A percentile compares a stretch with the other conserved stretches of the same genome.
Conservation (phyloP, 92 coral and sea anemone species). For the Epizoanthus illoricatus region DNA sequence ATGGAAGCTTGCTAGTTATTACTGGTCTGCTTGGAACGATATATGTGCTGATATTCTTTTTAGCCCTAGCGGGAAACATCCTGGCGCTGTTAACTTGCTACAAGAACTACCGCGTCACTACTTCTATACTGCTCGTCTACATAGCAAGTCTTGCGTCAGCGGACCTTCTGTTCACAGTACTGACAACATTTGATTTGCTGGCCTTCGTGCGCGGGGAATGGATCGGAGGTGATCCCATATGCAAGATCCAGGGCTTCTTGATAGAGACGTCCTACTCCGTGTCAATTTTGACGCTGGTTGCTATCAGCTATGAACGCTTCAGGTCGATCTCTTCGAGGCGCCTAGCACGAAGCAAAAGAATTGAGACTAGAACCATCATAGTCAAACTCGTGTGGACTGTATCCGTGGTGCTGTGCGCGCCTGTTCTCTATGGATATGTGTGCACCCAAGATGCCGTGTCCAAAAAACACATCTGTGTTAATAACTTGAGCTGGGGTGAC, state of each 20-base stretch:
- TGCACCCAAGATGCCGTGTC: constrained; percentile 32
- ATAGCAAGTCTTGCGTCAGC: constrained; percentile 83
- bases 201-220: constrained; percentile 65
- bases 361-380: constrained; percentile 70
- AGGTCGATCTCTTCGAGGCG: constrained; percentile 73
- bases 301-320: constrained; percentile 79
- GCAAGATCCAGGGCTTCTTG: constrained; percentile 79
- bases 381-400: constrained; percentile 71
- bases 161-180: constrained; percentile 69
- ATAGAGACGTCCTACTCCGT: constrained; percentile 80
- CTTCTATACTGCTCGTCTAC: constrained; percentile 78
- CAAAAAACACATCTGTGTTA: constrained; percentile 58
- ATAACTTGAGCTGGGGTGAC: constrained; percentile 75
- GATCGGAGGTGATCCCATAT: constrained; percentile 74
- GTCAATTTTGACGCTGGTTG: constrained; percentile 79
- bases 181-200: constrained; percentile 64
- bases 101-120: constrained; percentile 71
- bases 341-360: constrained; percentile 64
- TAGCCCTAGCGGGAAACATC: constrained; percentile 32
- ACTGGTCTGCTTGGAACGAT: constrained; percentile 22
- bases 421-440: constrained; percentile 76
- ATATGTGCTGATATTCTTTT: constrained; percentile 9
- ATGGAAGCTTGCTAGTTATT: not conserved
- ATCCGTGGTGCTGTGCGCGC: constrained; percentile 62
- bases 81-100: constrained; percentile 83